Conservation (phyloP, 2,113 vertebrate species). For the Callocephalon fimbriatum region DNA sequence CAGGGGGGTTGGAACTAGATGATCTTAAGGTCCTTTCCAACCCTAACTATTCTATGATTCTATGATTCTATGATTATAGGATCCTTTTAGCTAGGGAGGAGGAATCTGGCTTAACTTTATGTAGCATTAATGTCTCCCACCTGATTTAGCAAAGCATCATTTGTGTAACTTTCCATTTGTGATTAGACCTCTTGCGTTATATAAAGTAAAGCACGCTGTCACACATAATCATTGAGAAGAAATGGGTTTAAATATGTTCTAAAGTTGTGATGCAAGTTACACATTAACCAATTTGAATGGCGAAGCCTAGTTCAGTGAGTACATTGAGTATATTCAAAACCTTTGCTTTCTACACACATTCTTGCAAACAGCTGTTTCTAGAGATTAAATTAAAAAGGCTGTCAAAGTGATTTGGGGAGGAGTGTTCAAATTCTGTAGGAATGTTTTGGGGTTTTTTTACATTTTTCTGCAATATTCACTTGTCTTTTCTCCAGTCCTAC, state of each 20-base stretch:
- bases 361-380: not conserved
- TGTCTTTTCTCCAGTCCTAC: not conserved
- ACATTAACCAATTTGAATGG: not conserved
- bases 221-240: not conserved
- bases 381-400: not conserved
- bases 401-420: not conserved
- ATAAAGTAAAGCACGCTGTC: not conserved
- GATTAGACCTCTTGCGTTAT: not conserved
- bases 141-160: not conserved
- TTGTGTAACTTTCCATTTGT: not conserved
- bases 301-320: not conserved
- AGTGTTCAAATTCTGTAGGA: not conserved
- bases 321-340: not conserved
- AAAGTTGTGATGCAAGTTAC: not conserved
- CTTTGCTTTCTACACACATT: not conserved
- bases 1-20: too few relatives aligned
- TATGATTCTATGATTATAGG: not conserved
- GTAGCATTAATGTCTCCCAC: fast-evolving
- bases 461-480: not conserved
- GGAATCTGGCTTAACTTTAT: not conserved
- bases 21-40: too few relatives aligned
- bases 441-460: fast-evolving
- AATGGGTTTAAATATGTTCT: not conserved
- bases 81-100: not conserved
- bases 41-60: too few relatives aligned